These are phyloP conservation scores for Drosophila formosana DNA, from an alignment of 2,888 invertebrate genomes.

Conservation along the genomic window DNA sequence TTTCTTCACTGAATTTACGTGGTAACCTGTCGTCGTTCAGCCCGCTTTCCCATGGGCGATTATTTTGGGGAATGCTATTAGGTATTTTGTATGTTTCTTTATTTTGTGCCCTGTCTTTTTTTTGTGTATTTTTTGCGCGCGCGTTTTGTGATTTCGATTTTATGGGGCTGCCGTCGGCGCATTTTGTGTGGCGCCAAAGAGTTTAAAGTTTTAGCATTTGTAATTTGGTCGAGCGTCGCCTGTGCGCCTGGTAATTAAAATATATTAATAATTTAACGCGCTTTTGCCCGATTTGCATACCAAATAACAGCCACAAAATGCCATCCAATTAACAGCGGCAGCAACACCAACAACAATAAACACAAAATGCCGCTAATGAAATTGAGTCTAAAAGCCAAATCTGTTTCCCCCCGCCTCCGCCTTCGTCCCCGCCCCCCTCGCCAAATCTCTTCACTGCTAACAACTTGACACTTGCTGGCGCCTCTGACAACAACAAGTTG, in stretches of 20 bases:
- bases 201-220: constrained; percentile 75
- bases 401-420: constrained; percentile 5
- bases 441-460: constrained; percentile 25
- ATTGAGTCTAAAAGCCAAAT: constrained; percentile 41
- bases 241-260: constrained; percentile 68
- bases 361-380: constrained; percentile 51
- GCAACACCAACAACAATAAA: constrained; percentile 10
- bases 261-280: constrained; percentile 79
- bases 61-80: constrained; percentile 18
- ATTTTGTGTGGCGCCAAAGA: constrained; percentile 74
- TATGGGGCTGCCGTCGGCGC: constrained; percentile 46
- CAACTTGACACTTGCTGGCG: constrained; percentile 80
- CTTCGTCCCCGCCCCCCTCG: too few relatives aligned
- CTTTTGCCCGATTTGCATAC: constrained; percentile 55
- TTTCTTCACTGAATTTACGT: neutral
- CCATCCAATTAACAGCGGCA: constrained; percentile 59
- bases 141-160: constrained; percentile 32
- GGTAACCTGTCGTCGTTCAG: constrained; percentile 8
- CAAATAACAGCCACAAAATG: constrained; percentile 34
- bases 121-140: constrained; percentile 14
- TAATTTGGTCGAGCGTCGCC: constrained; percentile 54
- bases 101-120: neutral
- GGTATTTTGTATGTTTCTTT: constrained; percentile 5
- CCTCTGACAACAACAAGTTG: constrained; percentile 41
- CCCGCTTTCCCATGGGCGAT: neutral